Base-by-base conservation (phyloP, 2,797 vertebrate species). In the Notolepis coatsorum region DNA sequence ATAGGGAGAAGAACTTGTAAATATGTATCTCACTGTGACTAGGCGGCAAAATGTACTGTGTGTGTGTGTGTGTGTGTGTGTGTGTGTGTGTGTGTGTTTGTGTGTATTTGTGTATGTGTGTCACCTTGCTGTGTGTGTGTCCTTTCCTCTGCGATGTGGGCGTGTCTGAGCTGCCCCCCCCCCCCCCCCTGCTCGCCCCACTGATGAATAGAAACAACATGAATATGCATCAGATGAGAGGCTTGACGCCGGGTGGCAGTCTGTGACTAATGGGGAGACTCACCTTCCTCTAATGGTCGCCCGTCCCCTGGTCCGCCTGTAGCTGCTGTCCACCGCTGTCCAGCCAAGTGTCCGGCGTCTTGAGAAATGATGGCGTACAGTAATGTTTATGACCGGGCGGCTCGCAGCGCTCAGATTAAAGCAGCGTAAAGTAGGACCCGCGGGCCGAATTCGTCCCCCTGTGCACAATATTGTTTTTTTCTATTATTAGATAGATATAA, bases 191-290 rank as follows among this genome's bases (percentile, higher is more conserved):
- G 61, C 39, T n/a, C n/a, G n/a, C n/a, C n/a, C n/a, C 33, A 41
- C 59, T 77, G 70, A 77, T 60, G 41, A 68, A 84, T 42, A 10
- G 27, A 52, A 51, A 43, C 47, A 59, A 76, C 70, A 68, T 76
- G 72, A 82, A 78, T 80, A 80, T 80, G 72, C 56, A 72, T 66
- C 35, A 69, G 66, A 60, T 58, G 57, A 37, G 12, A 23, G 35
- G 17, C 42, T 42, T 65, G 41, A 42, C 4, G 17, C 46, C 45
- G 49, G 50, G 48, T 7, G 53, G 56, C 31, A 6, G 37, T 48
- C 12, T 8, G 23, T 80, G 81, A 75, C 25, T 20, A 15, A 61
- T 53, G 50, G 50, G 38, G 28, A 17, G 3, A 28, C 33, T 63
- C 61, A 63, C 61, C 61, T 63, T 21, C 28, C 5, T 12, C 43